These are phyloP conservation scores for Noctua comes DNA, from an alignment of 2,888 invertebrate genomes.

Conservation along the genomic window DNA sequence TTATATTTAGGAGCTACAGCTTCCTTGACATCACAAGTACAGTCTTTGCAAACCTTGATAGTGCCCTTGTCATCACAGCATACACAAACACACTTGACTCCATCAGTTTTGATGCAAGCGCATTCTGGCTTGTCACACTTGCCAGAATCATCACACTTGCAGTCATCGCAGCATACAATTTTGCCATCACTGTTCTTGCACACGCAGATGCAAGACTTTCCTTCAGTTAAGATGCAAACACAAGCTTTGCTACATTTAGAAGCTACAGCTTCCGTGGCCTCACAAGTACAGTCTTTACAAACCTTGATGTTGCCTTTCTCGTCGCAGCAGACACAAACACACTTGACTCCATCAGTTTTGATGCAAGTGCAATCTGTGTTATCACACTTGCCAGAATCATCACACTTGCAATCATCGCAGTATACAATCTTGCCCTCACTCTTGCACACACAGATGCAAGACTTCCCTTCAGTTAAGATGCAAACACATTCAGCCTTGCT, in stretches of 20 bases:
- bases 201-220: constrained; percentile 53
- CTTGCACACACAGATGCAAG: constrained; percentile 26
- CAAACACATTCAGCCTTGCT: constrained; percentile 51
- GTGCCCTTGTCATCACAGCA: constrained; percentile 51
- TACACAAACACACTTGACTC: constrained; percentile 65
- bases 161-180: constrained; percentile 50
- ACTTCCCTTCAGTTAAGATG: constrained; percentile 29
- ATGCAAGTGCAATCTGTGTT: constrained; percentile 62
- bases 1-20: constrained; percentile 6
- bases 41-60: constrained; percentile 57
- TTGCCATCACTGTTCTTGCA: constrained; percentile 42
- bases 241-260: constrained; percentile 43
- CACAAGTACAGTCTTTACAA: constrained; percentile 48
- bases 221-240: constrained; percentile 63
- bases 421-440: constrained; percentile 28
- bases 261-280: constrained; percentile 3
- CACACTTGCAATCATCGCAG: constrained; percentile 60
- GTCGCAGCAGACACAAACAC: constrained; percentile 45
- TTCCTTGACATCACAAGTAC: constrained; percentile 51
- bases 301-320: constrained; percentile 9
- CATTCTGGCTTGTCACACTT: constrained; percentile 56
- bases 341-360: constrained; percentile 53
- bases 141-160: constrained; percentile 39
- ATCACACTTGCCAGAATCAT: constrained; percentile 55
- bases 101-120: constrained; percentile 57